Evolutionary conservation across 1,140 invertebrate species (phyloP).

Genomic region (Aphis gossypii): DNA sequence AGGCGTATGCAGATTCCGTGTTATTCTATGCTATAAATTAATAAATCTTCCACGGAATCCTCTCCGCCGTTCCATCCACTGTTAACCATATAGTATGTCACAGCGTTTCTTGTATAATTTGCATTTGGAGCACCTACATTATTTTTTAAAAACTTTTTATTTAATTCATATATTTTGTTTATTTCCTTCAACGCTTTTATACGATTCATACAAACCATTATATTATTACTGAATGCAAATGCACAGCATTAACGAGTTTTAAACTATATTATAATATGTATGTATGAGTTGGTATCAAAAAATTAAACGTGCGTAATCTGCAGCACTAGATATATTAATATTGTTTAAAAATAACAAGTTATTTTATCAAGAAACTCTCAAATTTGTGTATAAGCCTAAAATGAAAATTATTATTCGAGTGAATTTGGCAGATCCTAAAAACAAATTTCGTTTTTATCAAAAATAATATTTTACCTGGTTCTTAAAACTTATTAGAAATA

Average conservation of each 20-base stretch:
- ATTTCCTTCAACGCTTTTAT: background rate
- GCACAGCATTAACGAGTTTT: background rate
- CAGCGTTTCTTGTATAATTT: background rate
- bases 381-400: background rate
- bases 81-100: background rate
- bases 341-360: background rate
- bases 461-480: background rate
- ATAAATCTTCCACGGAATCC: background rate
- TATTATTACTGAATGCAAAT: background rate
- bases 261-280: background rate
- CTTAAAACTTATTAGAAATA: background rate
- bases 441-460: background rate
- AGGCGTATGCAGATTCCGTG: background rate
- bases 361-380: background rate
- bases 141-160: constrained; percentile 6
- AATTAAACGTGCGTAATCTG: background rate
- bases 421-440: background rate
- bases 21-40: background rate
- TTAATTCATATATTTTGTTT: background rate
- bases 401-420: no score
- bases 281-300: background rate
- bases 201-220: background rate
- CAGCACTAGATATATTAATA: background rate
- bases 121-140: background rate
- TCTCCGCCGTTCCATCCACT: background rate